Conservation (phyloP, 1,140 invertebrate genomes). For the Hesperophylax magnus region DNA sequence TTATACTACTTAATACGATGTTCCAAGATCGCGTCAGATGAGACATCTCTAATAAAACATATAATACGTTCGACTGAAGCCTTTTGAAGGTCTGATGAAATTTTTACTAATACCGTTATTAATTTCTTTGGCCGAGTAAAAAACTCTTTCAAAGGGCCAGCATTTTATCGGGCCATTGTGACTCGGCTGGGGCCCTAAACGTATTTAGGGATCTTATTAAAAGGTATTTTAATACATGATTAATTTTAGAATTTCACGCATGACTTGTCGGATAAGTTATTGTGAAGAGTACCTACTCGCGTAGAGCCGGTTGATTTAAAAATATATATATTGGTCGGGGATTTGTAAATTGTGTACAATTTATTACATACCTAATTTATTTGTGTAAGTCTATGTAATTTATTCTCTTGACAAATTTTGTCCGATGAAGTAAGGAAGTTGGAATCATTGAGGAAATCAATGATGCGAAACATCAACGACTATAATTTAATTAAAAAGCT, state of each 20-base stretch:
- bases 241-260: conserved; percentile 19
- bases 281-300: neutral
- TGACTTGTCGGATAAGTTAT: neutral
- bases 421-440: no score
- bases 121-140: conserved; percentile 9
- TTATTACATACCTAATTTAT: no score
- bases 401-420: no score
- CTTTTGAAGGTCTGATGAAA: neutral
- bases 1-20: neutral
- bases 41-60: neutral
- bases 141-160: neutral
- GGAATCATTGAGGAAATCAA: no score
- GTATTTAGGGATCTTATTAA: conserved; percentile 23
- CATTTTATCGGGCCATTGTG: neutral
- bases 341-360: no score
- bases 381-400: no score
- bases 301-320: neutral
- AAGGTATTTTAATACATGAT: conserved; percentile 13
- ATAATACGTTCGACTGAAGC: neutral
- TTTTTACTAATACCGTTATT: conserved; percentile 18
- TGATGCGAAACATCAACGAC: no score
- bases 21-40: conserved; percentile 2
- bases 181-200: neutral
- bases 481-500: no score
- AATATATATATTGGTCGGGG: no score